Conservation (phyloP, 2,888 invertebrate genomes). For the Leptura quadrifasciata region DNA sequence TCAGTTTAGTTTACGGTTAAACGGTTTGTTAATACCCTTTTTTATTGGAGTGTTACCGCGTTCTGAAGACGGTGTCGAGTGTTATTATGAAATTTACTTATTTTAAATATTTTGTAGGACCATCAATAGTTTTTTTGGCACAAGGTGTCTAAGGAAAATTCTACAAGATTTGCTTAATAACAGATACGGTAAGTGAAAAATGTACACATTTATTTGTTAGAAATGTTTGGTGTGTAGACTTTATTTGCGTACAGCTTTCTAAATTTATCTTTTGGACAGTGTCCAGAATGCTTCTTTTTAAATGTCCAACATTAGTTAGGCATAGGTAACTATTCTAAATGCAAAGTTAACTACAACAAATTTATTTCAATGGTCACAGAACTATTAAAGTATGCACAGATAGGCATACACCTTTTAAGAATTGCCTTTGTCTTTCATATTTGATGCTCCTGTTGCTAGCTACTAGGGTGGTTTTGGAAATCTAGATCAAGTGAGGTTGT, state of each 20-base stretch:
- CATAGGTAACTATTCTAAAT: not conserved
- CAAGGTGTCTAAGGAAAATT: slow-evolving; percentile 52
- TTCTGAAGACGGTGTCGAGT: not conserved
- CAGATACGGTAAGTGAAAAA: slow-evolving; percentile 65
- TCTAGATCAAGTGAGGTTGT: slow-evolving; percentile 20
- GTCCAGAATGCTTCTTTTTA: slow-evolving; percentile 58
- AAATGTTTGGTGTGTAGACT: slow-evolving; percentile 53
- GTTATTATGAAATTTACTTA: slow-evolving; percentile 9
- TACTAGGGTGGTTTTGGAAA: not conserved
- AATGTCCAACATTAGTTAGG: slow-evolving; percentile 37
- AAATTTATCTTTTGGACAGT: slow-evolving; percentile 68
- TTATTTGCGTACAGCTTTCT: slow-evolving; percentile 66
- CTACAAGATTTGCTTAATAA: slow-evolving; percentile 65
- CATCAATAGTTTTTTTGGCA: slow-evolving; percentile 54
- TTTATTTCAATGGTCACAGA: slow-evolving; percentile 14
- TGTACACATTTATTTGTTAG: slow-evolving; percentile 50
- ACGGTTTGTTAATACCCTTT: not conserved
- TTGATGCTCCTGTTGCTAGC: not conserved
- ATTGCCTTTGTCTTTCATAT: not conserved
- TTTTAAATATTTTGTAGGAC: slow-evolving; percentile 55
- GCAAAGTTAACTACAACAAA: not conserved
- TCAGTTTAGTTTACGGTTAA: slow-evolving; percentile 10
- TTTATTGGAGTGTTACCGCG: not conserved
- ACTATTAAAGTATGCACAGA: not conserved
- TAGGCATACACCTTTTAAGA: not conserved